phyloP scores from a whole-genome alignment of 2,888 invertebrate species.

The Hoplodrina ambigua region DNA sequence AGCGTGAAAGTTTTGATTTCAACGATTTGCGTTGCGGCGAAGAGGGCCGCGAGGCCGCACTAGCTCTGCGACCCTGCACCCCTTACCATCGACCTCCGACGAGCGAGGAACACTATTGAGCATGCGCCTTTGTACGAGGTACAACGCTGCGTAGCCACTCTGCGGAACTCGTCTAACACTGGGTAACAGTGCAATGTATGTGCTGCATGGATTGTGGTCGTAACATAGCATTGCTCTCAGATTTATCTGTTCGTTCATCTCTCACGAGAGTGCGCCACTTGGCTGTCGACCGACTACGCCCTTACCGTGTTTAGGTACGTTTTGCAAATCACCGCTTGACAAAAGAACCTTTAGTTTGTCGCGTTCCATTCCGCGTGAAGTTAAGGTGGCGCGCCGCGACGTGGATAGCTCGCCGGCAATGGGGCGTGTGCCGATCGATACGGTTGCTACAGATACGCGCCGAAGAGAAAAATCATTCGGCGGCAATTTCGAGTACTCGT shows the following conservation, averaged over 20 bases:
- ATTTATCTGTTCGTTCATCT: conserved; percentile 88
- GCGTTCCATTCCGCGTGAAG: conserved; percentile 81
- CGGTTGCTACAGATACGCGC: conserved; percentile 70
- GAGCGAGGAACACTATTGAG: conserved; percentile 28
- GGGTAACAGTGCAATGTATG: conserved; percentile 72
- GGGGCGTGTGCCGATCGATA: conserved; percentile 85
- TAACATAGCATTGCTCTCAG: conserved; percentile 68
- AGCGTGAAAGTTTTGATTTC: conserved; percentile 91
- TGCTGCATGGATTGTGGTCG: conserved; percentile 31
- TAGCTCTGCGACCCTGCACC: conserved; percentile 84
- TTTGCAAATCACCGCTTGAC: conserved; percentile 79
- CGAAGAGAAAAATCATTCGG: conserved; percentile 79
- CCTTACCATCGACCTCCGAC: conserved; percentile 63
- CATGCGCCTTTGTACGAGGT: conserved; percentile 30
- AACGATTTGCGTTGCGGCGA: conserved; percentile 90
- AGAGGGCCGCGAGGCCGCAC: conserved; percentile 87
- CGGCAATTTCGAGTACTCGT: conserved; percentile 81
- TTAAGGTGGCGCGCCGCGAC: conserved; percentile 57
- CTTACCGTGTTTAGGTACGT: conserved; percentile 83
- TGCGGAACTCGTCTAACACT: not conserved
- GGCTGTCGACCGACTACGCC: conserved; percentile 84
- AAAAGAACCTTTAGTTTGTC: conserved; percentile 73
- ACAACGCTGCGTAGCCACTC: conserved; percentile 64
- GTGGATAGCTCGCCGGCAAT: conserved; percentile 77
- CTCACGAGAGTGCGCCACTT: conserved; percentile 90